Percentiles rank a stretch among this genome's conserved stretches.
phyloP scores from a whole-genome alignment of 2,888 invertebrate species.

The Lymantria monacha region DNA sequence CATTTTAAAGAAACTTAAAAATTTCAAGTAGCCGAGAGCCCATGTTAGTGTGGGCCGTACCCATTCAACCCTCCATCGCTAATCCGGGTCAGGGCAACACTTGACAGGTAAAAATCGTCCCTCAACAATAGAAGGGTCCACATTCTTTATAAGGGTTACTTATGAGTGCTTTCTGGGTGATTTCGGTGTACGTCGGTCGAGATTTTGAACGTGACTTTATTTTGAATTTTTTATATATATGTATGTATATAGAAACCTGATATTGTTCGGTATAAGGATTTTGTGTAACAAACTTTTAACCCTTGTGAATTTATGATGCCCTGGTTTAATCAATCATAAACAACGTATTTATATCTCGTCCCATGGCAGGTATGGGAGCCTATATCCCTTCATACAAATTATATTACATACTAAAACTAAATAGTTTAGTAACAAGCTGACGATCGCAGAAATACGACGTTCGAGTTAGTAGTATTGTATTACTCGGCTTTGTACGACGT shows the following conservation, averaged over 20 bases:
- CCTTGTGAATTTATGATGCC: no score
- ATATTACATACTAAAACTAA: no score
- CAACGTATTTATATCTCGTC: no score
- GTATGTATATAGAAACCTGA: neutral
- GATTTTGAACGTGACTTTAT: constrained; percentile 29
- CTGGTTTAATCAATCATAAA: no score
- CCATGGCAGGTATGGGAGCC: no score
- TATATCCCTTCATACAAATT: no score
- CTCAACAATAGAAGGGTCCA: constrained; percentile 41
- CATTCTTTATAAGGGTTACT: constrained; percentile 46
- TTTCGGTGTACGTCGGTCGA: constrained; percentile 24
- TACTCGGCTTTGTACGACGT: no score
- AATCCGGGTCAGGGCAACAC: constrained; percentile 45
- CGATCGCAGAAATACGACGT: no score
- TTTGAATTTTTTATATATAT: constrained; percentile 20
- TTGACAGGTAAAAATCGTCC: constrained; percentile 51
- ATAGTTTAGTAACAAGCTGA: no score
- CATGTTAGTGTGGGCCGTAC: constrained; percentile 24
- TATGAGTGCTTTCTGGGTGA: constrained; percentile 37
- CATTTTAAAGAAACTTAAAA: constrained; percentile 2
- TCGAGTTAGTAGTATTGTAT: no score
- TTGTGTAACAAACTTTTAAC: neutral
- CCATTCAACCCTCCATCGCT: constrained; percentile 36
- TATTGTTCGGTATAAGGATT: neutral
- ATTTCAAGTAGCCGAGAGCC: constrained; percentile 25